Conservation (phyloP, 2,888 invertebrate species). For the Lissonota sp. region DNA sequence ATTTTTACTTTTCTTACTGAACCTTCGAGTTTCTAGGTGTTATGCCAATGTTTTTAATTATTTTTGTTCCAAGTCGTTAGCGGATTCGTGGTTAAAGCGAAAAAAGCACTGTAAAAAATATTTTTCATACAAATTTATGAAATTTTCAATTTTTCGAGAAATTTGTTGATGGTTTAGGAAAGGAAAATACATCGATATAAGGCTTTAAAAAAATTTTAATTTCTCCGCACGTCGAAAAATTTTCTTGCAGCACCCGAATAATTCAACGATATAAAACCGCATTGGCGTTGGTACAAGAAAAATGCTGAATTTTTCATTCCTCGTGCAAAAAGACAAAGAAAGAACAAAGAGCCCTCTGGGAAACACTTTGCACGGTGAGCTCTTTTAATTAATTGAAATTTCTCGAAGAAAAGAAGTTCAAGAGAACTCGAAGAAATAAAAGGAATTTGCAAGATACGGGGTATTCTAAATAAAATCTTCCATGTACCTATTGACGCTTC, state of each 20-base stretch:
- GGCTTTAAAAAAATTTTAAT: no score
- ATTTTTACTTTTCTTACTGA: background rate
- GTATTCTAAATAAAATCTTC: constrained; percentile 8
- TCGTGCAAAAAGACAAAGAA: background rate
- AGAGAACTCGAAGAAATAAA: background rate
- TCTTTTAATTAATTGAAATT: constrained; percentile 54
- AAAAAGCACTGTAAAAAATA: background rate
- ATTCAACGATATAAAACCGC: constrained; percentile 45
- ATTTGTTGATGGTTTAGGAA: no score
- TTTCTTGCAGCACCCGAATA: constrained; percentile 38
- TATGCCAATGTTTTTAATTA: no score
- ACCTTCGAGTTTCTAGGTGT: no score
- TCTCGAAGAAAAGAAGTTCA: constrained; percentile 35
- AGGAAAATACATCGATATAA: background rate
- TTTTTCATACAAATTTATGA: background rate
- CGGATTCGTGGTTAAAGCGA: no score
- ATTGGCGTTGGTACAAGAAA: background rate
- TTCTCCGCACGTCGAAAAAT: constrained; percentile 23
- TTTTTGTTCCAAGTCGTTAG: no score
- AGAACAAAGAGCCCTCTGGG: background rate
- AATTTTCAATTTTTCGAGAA: background rate
- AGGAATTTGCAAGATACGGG: background rate
- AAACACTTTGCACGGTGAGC: background rate
- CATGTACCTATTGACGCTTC: background rate
- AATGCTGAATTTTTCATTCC: constrained; percentile 17